A percentile compares a stretch with the other conserved stretches of the same genome.
These are phyloP conservation scores for Pedetes capensis DNA, from an alignment of 2,113 vertebrate species.

Conservation along the genomic window DNA sequence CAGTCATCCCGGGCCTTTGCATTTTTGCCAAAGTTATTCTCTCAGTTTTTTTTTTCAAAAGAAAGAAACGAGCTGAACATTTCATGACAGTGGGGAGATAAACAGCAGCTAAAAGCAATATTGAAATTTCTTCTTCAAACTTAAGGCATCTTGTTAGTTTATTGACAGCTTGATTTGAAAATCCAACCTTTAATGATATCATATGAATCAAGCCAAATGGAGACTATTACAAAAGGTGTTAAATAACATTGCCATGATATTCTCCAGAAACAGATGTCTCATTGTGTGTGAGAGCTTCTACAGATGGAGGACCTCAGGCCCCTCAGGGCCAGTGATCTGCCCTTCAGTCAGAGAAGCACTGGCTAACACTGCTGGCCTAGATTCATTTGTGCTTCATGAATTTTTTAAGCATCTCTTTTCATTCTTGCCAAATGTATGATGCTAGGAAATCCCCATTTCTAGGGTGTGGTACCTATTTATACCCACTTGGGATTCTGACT, in stretches of 20 bases:
- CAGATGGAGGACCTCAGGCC: slow-evolving; percentile 1
- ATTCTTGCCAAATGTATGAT: slow-evolving; percentile 26
- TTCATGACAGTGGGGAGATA: background rate
- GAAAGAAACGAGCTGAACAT: background rate
- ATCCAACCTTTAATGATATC: background rate
- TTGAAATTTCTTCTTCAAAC: background rate
- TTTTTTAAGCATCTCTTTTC: slow-evolving; percentile 13
- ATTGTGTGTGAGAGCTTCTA: background rate
- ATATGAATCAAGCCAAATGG: background rate
- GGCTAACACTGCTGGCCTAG: background rate
- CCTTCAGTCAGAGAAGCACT: background rate
- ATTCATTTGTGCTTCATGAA: background rate
- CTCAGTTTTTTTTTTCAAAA: background rate
- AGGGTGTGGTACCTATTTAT: background rate
- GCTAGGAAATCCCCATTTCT: slow-evolving; percentile 46
- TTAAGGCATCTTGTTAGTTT: background rate
- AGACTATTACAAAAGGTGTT: background rate
- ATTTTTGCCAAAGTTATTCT: slow-evolving; percentile 24
- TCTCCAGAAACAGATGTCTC: slow-evolving; percentile 13
- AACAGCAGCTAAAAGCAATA: background rate
- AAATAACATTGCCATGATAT: background rate
- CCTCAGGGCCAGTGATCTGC: background rate
- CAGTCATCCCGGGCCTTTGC: background rate
- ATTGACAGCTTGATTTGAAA: slow-evolving; percentile 13
- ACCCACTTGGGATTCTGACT: slow-evolving; percentile 40